Percentiles rank a stretch among this genome's conserved stretches.
These are phyloP conservation scores for Hypomecis atomaria DNA, from an alignment of 2,888 invertebrate genomes.

Conservation along the genomic window DNA sequence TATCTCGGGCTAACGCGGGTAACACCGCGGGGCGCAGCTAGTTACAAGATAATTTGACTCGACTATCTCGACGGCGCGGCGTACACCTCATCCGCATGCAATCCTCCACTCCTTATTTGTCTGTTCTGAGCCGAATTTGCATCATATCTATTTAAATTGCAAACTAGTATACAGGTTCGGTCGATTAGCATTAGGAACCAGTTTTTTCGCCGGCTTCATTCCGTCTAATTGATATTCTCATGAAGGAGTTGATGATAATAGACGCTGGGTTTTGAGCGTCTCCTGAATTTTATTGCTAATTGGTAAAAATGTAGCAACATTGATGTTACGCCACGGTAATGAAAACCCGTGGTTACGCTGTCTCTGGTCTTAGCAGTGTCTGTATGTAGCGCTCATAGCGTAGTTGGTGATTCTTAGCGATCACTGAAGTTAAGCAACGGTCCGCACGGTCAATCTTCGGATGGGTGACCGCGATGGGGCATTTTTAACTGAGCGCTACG, in stretches of 20 bases:
- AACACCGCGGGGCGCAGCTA: no score
- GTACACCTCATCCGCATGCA: slow-evolving; percentile 22
- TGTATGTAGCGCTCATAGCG: no score
- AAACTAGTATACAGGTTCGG: slow-evolving; percentile 42
- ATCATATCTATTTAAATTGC: slow-evolving; percentile 48
- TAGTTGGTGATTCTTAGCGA: no score
- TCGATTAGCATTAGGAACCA: slow-evolving; percentile 44
- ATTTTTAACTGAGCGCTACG: no score
- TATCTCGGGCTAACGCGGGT: no score
- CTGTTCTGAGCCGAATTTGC: slow-evolving; percentile 39
- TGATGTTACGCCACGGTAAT: no score
- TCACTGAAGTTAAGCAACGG: no score
- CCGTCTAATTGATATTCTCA: slow-evolving; percentile 38
- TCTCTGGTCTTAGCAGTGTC: not conserved
- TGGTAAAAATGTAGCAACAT: not conserved
- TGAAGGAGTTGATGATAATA: slow-evolving; percentile 30
- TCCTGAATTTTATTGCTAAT: slow-evolving; percentile 6
- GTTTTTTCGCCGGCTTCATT: slow-evolving; percentile 37
- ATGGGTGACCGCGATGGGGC: no score
- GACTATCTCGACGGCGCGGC: not conserved
- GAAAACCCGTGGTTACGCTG: no score
- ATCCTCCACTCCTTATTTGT: slow-evolving; percentile 33
- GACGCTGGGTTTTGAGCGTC: slow-evolving; percentile 1
- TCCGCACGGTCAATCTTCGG: no score
- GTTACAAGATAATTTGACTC: no score